Base-by-base conservation (phyloP, 1,140 invertebrate genomes). In the Drosophila oshimai region DNA sequence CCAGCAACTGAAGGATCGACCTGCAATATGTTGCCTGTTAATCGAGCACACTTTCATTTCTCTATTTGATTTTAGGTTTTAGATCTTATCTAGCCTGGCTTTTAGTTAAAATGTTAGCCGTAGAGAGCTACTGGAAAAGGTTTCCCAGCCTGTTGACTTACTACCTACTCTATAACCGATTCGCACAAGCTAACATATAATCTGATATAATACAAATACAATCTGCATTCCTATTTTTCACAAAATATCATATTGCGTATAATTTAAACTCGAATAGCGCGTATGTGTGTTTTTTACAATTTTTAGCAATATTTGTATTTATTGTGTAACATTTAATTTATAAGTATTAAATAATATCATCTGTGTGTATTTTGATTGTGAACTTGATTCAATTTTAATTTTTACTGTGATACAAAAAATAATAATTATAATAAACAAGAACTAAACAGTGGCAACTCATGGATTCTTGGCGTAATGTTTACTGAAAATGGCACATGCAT, bases 351-450 rank as follows among this genome's bases (percentile, higher is more conserved):
- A 72, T 71, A 78, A 78, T 72, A 79, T 79, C 60, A 86, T 86
- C 28, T 70, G 55, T 75, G 75, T 54, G 64, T 83, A 79, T 86
- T 84, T 84, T 72, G 79, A 84, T 84, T 84, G 75, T 84, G 80
- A 75, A 86, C 62, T 86, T 71, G 44, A 67, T 84, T 86, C 74
- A 81, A 78, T 86, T 84, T 79, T 86, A 68, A 79, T 86, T 84
- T 83, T 86, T 84, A 84, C 80, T 84, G 80, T 84, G 79, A 84
- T 84, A 78, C 55, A 73, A 79, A 72, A 71, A 74, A 54, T 41
- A 69, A 83, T 64, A 83, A 79, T 74, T 57, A 64, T 65, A 81
- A 81, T 54, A 73, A 74, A 72, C 62, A 47, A 61, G 18, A 73
- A 65, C 36, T 55, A 74, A 65, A 44, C 47, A 65, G 62, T 81